Evolutionary conservation across 2,797 vertebrate genomes (phyloP).

Genomic region (Enteromius anoplus): DNA sequence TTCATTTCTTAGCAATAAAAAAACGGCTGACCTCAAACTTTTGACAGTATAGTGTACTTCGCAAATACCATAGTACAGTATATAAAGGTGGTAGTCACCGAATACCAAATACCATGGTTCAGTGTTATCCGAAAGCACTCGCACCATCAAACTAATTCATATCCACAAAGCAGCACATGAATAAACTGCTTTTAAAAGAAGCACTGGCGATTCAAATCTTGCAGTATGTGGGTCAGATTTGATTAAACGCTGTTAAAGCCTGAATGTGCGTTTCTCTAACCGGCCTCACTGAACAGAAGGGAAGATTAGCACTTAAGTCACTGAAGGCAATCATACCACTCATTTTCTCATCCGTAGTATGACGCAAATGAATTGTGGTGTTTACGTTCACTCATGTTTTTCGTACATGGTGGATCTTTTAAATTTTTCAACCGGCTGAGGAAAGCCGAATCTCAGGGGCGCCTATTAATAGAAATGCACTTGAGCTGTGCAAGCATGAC

Average conservation of each 20-base stretch:
- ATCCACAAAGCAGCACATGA: conserved; percentile 4
- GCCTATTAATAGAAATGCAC: conserved; percentile 64
- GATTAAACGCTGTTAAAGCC: conserved; percentile 72
- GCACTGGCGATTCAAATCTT: conserved; percentile 45
- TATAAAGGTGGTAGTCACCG: not conserved
- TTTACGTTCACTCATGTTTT: conserved; percentile 50
- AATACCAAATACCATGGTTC: not conserved
- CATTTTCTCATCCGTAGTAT: conserved; percentile 59
- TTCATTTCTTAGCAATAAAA: not conserved
- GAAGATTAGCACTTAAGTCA: conserved; percentile 62
- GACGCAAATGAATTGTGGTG: conserved; percentile 65
- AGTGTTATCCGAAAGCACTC: conserved; percentile 5
- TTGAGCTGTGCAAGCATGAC: conserved; percentile 59
- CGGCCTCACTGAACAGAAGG: conserved; percentile 50
- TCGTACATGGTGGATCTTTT: conserved; percentile 11
- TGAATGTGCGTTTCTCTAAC: conserved; percentile 54
- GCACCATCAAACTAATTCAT: not conserved
- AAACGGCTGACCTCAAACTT: not conserved
- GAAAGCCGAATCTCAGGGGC: conserved; percentile 46
- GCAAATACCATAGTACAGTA: not conserved
- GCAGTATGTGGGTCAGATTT: conserved; percentile 77
- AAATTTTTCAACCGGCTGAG: conserved; percentile 50
- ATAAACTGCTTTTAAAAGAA: conserved; percentile 36
- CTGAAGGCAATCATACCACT: conserved; percentile 62
- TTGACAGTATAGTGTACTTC: not conserved